phyloP scores from a whole-genome alignment of 92 coral and sea anemone species.

The Galaxea fascicularis region DNA sequence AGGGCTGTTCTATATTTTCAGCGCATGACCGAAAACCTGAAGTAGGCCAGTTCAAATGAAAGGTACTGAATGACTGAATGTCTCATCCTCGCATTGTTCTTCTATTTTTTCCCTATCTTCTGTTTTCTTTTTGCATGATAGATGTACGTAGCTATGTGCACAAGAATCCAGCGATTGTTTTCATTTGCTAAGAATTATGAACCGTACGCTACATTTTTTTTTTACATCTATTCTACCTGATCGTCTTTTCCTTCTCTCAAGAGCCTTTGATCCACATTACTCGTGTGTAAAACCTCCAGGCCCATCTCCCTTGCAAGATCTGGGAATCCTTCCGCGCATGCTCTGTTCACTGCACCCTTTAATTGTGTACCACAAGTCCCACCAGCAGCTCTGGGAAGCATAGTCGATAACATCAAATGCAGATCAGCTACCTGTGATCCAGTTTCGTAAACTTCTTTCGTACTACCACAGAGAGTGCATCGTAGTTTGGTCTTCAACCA shows the following conservation, averaged over 20 bases:
- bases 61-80: no score
- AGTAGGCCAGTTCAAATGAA: no score
- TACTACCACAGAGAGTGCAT: conserved; percentile 88
- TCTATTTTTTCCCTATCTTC: no score
- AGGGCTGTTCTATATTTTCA: no score
- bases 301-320: conserved; percentile 99
- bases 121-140: no score
- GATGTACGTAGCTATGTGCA: neutral
- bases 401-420: conserved; percentile 77
- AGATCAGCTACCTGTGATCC: conserved; percentile 99
- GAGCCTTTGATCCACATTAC: conserved; percentile 63
- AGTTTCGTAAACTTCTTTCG: conserved; percentile 95
- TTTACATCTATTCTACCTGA: conserved; percentile 66
- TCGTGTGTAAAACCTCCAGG: conserved; percentile 70
- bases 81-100: no score
- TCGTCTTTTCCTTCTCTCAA: conserved; percentile 76
- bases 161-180: neutral
- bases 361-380: conserved; percentile 74
- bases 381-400: conserved; percentile 31
- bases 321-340: conserved; percentile 81
- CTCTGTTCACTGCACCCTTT: conserved; percentile 63
- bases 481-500: conserved; percentile 87
- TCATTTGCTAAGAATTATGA: neutral
- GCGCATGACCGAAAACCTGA: no score
- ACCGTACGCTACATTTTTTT: no score